Evolutionary conservation across 1,140 invertebrate genomes (phyloP).

Genomic region (Heliconius congener): DNA sequence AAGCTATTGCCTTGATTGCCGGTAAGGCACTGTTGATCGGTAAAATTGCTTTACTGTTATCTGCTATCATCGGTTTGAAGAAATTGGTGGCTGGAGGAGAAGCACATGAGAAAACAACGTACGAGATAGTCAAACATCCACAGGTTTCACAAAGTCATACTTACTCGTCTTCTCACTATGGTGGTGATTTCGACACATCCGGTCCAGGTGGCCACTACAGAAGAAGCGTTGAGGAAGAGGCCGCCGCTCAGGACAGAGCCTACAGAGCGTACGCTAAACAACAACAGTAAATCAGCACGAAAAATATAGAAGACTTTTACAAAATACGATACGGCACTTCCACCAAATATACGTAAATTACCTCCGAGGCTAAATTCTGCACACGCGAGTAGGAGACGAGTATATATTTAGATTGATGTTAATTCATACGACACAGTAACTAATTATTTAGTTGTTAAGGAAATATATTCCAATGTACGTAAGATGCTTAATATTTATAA

Average conservation of each 20-base stretch:
- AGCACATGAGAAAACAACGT: conserved; percentile 88
- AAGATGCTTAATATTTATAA: conserved; percentile 36
- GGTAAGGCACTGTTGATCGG: conserved; percentile 89
- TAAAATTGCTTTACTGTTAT: conserved; percentile 88
- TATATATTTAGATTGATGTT: conserved; percentile 48
- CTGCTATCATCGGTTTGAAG: conserved; percentile 88
- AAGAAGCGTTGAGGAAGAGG: conserved; percentile 83
- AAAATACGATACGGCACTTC: conserved; percentile 58
- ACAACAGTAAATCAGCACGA: conserved; percentile 42
- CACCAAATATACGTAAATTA: conserved; percentile 33
- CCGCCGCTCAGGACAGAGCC: conserved; percentile 82
- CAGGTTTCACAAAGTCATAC: conserved; percentile 88
- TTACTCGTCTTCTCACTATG: conserved; percentile 88
- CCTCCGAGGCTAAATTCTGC: conserved; percentile 45
- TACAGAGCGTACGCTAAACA: conserved; percentile 80
- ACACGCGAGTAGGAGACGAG: conserved; percentile 49
- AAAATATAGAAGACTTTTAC: conserved; percentile 50
- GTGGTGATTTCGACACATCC: conserved; percentile 83
- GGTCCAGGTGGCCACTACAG: conserved; percentile 83
- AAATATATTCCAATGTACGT: conserved; percentile 26
- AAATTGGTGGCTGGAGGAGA: conserved; percentile 85
- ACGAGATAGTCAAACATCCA: conserved; percentile 93
- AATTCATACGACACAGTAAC: conserved; percentile 47
- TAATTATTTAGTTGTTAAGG: not conserved
- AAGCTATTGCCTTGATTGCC: conserved; percentile 88